These are phyloP conservation scores for Carposina sasakii DNA, from an alignment of 1,140 invertebrate species.

Conservation along the genomic window DNA sequence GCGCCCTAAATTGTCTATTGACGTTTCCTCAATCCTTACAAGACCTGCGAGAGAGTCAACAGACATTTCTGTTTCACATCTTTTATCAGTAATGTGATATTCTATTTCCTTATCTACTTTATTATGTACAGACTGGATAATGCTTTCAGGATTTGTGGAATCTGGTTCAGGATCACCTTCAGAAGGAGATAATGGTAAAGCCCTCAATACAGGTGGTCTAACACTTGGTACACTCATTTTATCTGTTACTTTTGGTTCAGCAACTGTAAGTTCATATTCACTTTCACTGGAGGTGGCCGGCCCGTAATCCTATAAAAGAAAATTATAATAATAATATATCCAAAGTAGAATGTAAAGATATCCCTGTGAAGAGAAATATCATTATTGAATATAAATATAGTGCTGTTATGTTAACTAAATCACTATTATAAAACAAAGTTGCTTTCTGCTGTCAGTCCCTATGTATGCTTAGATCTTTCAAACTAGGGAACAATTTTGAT, in stretches of 20 bases:
- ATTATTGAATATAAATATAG: too few species aligned
- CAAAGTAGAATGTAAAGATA: too few species aligned
- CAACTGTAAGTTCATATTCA: constrained; percentile 59
- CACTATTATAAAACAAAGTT: too few species aligned
- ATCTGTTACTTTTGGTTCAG: constrained; percentile 64
- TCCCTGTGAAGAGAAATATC: too few species aligned
- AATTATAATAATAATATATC: constrained; percentile 3
- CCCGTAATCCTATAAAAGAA: constrained; percentile 66
- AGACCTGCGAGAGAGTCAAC: constrained; percentile 54
- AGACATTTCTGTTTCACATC: constrained; percentile 57
- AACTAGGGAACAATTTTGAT: too few species aligned
- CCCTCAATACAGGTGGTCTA: constrained; percentile 56
- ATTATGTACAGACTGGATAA: constrained; percentile 54
- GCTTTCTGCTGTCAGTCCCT: too few species aligned
- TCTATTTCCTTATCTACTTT: constrained; percentile 60
- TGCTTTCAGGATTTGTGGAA: constrained; percentile 64
- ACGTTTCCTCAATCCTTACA: constrained; percentile 53
- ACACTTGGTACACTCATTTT: constrained; percentile 61
- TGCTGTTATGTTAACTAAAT: too few species aligned
- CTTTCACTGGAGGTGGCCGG: constrained; percentile 68
- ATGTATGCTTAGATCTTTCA: too few species aligned
- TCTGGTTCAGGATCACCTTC: constrained; percentile 62
- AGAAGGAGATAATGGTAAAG: constrained; percentile 48
- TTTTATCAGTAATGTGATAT: constrained; percentile 55
- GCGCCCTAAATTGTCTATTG: constrained; percentile 48